A percentile compares a stretch with the other conserved stretches of the same genome.
Conservation (phyloP, 2,888 invertebrate genomes). For the Oscheius myriophilus region DNA sequence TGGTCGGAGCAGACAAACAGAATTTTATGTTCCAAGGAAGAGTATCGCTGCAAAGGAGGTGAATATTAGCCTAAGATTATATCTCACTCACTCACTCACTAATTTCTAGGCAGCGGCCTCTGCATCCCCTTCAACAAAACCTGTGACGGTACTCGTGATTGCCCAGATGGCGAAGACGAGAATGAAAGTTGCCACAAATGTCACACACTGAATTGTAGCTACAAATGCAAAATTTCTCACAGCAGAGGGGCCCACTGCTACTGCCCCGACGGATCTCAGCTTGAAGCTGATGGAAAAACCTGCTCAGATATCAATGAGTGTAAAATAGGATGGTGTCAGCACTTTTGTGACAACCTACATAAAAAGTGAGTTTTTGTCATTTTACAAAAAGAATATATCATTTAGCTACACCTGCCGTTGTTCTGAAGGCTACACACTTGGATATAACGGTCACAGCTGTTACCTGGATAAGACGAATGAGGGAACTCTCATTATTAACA, state of each 20-base stretch:
- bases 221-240: no score
- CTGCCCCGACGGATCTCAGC: no score
- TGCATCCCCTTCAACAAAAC: conserved; percentile 46
- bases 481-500: conserved; percentile 31
- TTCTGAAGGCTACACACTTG: conserved; percentile 47
- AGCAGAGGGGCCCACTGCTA: no score
- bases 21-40: no score
- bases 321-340: conserved; percentile 79
- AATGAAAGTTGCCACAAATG: no score
- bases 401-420: conserved; percentile 46
- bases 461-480: conserved; percentile 31
- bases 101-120: no score
- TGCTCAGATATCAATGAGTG: conserved; percentile 52
- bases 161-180: conserved; percentile 71
- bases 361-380: conserved; percentile 75
- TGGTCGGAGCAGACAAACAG: no score
- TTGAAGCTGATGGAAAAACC: no score
- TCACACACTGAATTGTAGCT: no score
- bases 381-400: not conserved
- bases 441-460: conserved; percentile 43
- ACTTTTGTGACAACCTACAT: conserved; percentile 92
- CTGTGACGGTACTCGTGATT: conserved; percentile 71
- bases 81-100: no score
- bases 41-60: no score
- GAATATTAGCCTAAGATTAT: no score